These are phyloP conservation scores for Leontocebus nigricollis DNA, from an alignment of 2,797 vertebrate species.

Conservation along the genomic window DNA sequence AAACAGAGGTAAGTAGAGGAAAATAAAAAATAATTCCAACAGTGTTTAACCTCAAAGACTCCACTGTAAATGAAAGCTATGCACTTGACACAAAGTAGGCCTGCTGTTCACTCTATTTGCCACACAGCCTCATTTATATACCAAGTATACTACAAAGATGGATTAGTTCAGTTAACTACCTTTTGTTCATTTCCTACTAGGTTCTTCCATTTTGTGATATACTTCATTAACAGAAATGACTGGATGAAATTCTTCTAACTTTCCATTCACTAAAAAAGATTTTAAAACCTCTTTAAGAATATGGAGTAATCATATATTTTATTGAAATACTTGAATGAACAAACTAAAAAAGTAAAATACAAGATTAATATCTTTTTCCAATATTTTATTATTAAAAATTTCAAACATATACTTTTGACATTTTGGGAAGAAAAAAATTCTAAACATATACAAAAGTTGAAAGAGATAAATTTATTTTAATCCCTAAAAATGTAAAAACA, in stretches of 20 bases:
- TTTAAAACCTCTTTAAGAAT: slow-evolving; percentile 42
- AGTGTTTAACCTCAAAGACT: background rate
- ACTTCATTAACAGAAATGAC: background rate
- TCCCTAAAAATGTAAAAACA: background rate
- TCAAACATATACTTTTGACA: background rate
- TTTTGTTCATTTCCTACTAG: slow-evolving; percentile 19
- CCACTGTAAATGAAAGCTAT: background rate
- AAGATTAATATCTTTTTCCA: slow-evolving; percentile 19
- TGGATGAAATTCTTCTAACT: background rate
- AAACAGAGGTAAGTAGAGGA: slow-evolving; percentile 47
- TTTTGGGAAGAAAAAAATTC: background rate
- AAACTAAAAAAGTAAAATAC: background rate
- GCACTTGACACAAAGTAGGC: background rate
- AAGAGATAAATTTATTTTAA: slow-evolving; percentile 35
- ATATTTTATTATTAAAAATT: slow-evolving; percentile 26
- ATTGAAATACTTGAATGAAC: slow-evolving; percentile 1
- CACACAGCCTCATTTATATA: background rate
- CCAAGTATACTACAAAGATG: background rate
- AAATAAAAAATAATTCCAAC: slow-evolving; percentile 26
- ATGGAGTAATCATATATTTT: slow-evolving; percentile 14
- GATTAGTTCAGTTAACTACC: background rate
- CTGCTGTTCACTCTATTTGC: background rate
- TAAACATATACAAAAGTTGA: background rate
- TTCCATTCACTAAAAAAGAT: background rate
- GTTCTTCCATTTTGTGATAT: slow-evolving; percentile 50